Evolutionary conservation across 1,140 invertebrate species (phyloP).

Genomic region (Drosophila kanapiae): DNA sequence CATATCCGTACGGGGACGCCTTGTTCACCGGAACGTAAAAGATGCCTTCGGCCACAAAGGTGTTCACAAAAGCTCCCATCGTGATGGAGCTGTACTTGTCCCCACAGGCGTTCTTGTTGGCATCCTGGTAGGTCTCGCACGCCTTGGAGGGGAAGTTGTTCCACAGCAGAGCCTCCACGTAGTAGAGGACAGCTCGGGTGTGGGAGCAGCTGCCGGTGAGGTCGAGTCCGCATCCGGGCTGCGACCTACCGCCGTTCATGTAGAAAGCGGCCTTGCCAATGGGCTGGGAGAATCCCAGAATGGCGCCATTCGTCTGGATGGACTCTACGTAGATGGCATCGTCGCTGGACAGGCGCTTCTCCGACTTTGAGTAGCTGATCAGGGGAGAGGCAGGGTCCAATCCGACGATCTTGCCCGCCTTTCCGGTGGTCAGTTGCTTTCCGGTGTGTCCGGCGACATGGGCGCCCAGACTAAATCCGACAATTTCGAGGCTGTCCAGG

Average conservation of each 20-base stretch:
- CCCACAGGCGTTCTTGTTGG: slow-evolving; percentile 62
- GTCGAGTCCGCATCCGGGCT: slow-evolving; percentile 87
- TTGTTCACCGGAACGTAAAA: slow-evolving; percentile 69
- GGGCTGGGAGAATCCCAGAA: slow-evolving; percentile 79
- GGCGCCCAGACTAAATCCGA: slow-evolving; percentile 89
- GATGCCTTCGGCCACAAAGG: slow-evolving; percentile 42
- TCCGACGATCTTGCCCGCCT: slow-evolving; percentile 83
- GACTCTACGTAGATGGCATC: slow-evolving; percentile 90
- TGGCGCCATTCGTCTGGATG: slow-evolving; percentile 90
- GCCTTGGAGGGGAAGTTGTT: slow-evolving; percentile 57
- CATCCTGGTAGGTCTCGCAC: slow-evolving; percentile 45
- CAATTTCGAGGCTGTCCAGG: slow-evolving; percentile 87
- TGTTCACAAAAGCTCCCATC: slow-evolving; percentile 56
- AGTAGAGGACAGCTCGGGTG: slow-evolving; percentile 65
- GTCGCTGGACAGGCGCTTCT: slow-evolving; percentile 87
- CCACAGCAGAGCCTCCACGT: slow-evolving; percentile 64
- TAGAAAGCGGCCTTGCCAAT: slow-evolving; percentile 65
- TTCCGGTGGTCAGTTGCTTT: slow-evolving; percentile 60
- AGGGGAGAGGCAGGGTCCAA: slow-evolving; percentile 86
- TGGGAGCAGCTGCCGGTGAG: slow-evolving; percentile 84
- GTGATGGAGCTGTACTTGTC: slow-evolving; percentile 57
- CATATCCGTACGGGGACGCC: slow-evolving; percentile 52
- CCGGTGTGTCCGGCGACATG: slow-evolving; percentile 88
- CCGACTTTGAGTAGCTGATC: slow-evolving; percentile 83
- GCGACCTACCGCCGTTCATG: slow-evolving; percentile 73